A percentile compares a stretch with the other conserved stretches of the same genome.
Evolutionary conservation across 1,140 invertebrate genomes (phyloP).

Genomic region (Drosophila ironensis): DNA sequence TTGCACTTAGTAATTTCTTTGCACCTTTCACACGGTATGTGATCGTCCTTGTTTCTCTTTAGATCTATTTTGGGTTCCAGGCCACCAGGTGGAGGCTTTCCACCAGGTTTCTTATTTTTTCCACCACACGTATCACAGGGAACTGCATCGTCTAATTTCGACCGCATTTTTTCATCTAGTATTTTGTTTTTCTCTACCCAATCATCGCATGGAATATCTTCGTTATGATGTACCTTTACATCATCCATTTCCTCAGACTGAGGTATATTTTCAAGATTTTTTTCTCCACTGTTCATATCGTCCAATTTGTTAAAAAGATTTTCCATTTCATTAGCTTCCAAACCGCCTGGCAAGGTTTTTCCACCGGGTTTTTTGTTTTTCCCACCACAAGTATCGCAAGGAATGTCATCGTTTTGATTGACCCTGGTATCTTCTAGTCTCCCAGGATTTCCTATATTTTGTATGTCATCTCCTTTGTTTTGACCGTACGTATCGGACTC

Average conservation of each 20-base stretch:
- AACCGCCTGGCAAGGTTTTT: background rate
- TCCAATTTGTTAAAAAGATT: background rate
- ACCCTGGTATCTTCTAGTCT: too few relatives aligned
- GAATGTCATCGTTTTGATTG: background rate
- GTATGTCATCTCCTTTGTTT: too few relatives aligned
- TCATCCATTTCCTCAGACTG: background rate
- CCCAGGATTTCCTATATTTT: too few relatives aligned
- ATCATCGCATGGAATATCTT: background rate
- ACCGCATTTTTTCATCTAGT: background rate
- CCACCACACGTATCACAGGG: slow-evolving; percentile 30
- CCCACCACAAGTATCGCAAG: slow-evolving; percentile 19
- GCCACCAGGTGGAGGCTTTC: background rate
- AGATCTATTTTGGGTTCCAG: background rate
- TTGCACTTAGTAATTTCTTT: background rate
- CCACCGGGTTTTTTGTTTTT: slow-evolving; percentile 11
- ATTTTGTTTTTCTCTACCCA: background rate
- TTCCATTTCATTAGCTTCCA: background rate
- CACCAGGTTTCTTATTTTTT: slow-evolving; percentile 30
- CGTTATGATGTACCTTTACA: background rate
- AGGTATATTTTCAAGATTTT: background rate
- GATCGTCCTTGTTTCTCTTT: background rate
- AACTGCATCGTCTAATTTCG: slow-evolving; percentile 16
- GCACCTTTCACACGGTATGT: slow-evolving; percentile 25
- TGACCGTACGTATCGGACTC: too few relatives aligned
- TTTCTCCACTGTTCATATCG: background rate